A percentile compares a stretch with the other conserved stretches of the same genome.
These are phyloP conservation scores for Smittia sp. DNA, from an alignment of 2,888 invertebrate species.

Conservation along the genomic window DNA sequence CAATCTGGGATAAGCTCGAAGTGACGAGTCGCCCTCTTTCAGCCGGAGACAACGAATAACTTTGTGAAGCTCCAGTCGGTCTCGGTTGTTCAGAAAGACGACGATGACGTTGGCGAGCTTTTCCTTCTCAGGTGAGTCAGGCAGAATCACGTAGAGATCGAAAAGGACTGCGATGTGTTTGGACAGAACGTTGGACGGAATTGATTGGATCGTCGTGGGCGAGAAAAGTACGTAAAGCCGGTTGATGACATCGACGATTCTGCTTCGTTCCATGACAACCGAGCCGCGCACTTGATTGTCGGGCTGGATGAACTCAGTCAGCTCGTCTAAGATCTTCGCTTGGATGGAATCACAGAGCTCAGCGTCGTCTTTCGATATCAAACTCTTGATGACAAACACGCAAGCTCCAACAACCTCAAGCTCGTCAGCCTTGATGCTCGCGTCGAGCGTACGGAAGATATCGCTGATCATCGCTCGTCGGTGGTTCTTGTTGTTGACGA, in stretches of 20 bases:
- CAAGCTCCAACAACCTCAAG: background rate
- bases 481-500: background rate
- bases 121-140: slow-evolving; percentile 42
- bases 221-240: slow-evolving; percentile 49
- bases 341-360: background rate
- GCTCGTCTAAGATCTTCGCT: slow-evolving; percentile 41
- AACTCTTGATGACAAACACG: background rate
- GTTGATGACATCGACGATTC: slow-evolving; percentile 45
- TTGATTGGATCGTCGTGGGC: slow-evolving; percentile 48
- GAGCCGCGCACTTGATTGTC: slow-evolving; percentile 47
- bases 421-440: background rate
- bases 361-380: slow-evolving; percentile 38
- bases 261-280: slow-evolving; percentile 48
- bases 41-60: background rate
- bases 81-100: slow-evolving; percentile 49
- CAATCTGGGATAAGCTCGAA: slow-evolving; percentile 45
- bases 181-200: slow-evolving; percentile 48
- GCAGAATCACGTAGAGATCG: slow-evolving; percentile 46
- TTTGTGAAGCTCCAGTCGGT: slow-evolving; percentile 45
- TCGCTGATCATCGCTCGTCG: background rate
- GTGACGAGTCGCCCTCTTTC: background rate
- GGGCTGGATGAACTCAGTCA: slow-evolving; percentile 46
- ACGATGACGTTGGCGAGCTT: slow-evolving; percentile 46
- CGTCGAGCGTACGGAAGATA: background rate
- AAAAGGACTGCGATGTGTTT: slow-evolving; percentile 48